These are phyloP conservation scores for Zosterops pallidus DNA, from an alignment of 2,113 vertebrate species.

Conservation along the genomic window DNA sequence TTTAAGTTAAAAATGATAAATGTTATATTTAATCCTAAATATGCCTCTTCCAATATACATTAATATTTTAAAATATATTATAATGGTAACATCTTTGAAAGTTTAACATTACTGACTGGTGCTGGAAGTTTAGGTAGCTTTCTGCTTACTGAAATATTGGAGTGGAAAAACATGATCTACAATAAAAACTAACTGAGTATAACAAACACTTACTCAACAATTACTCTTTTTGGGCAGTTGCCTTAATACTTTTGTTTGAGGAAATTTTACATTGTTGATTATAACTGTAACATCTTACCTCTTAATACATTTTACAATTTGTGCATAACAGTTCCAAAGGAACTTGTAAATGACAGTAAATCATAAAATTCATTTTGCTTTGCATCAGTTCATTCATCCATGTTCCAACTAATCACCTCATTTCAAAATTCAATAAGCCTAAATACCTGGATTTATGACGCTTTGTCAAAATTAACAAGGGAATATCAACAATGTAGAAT, in stretches of 20 bases:
- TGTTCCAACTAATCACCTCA: constrained; percentile 82
- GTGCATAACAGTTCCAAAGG: constrained; percentile 77
- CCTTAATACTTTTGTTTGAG: constrained; percentile 56
- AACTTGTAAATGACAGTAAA: constrained; percentile 78
- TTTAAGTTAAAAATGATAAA: not conserved
- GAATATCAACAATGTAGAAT: constrained; percentile 78
- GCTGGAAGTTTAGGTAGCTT: not conserved
- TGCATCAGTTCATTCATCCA: constrained; percentile 80
- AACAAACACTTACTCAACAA: constrained; percentile 74
- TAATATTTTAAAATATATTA: not conserved
- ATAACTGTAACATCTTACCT: constrained; percentile 74
- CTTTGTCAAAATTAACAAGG: constrained; percentile 81
- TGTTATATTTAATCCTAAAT: not conserved
- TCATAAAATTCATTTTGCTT: constrained; percentile 87
- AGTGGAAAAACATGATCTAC: constrained; percentile 41
- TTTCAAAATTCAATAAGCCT: constrained; percentile 88
- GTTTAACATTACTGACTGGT: not conserved
- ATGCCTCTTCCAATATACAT: not conserved
- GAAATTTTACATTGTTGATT: constrained; percentile 74
- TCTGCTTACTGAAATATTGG: constrained; percentile 17
- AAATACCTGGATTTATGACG: constrained; percentile 86
- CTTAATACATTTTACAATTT: constrained; percentile 79
- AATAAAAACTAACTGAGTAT: constrained; percentile 73
- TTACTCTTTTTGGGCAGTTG: constrained; percentile 60
- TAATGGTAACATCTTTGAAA: not conserved